Evolutionary conservation across 1,140 invertebrate genomes (phyloP), one percentile per base, ranked within the genome.

Genomic region (Choristoneura fumiferana): DNA sequence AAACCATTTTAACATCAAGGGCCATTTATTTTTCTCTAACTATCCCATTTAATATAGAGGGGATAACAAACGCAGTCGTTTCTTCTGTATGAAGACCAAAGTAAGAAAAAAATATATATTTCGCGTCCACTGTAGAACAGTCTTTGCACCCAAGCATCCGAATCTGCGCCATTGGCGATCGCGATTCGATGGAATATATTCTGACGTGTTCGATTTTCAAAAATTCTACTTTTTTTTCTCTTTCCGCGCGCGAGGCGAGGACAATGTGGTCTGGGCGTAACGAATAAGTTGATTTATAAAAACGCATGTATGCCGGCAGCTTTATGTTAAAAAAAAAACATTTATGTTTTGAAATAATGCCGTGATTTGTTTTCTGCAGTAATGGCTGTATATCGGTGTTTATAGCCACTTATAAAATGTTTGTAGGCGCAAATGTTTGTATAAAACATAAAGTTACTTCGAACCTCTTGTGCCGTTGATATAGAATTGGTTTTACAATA

Each of bases 231-330:
- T 65, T 64, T 69, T 74, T 71, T 71, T 69, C 57, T 60, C 52
- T 66, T 67, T 65, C 40, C 8, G 15, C 36, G 15, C 62, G 55
- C 56, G 67, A 71, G 53, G 62, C 75, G 67, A 72, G 73, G 72
- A 81, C 76, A 76, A 82, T 76, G 77, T 65, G 63, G 74, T 63
- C 63, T 61, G 52, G 65, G 67, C 76, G 69, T 71, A 82, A 80
- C 77, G 77, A 78, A 82, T 76, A 75, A 71, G 65, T 75, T 75
- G 71, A 77, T 81, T 75, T 78, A 78, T 76, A 80, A 70, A 73
- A 76, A 73, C 57, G 60, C 69, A 63, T 71, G 69, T 67, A 45
- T 65, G 65, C 69, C 64, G 62, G 57, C 60, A 62, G 63, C 57
- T 62, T 69, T 65, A 63, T 57, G 57, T 58, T 18, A 55, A 60